Conservation (phyloP, 1,140 invertebrate species). For the Drosophila sechellia region DNA sequence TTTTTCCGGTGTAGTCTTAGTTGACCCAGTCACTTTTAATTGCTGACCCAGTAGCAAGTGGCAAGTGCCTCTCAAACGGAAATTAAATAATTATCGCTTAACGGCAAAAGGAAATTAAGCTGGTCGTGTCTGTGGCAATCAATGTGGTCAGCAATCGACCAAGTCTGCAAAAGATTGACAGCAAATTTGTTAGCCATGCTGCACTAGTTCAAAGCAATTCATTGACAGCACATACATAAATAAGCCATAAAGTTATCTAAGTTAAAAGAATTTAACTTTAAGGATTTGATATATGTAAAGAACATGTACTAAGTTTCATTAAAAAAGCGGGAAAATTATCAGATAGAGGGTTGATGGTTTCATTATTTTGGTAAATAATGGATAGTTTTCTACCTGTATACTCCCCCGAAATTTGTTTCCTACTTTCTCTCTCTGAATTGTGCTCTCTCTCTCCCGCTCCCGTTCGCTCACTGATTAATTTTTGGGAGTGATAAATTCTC, state of each 20-base stretch:
- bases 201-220: neutral
- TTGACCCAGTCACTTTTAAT: conserved; percentile 11
- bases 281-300: too few relatives aligned
- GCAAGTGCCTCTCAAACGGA: conserved; percentile 37
- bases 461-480: conserved; percentile 7
- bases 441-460: neutral
- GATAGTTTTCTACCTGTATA: conserved; percentile 55
- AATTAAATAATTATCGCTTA: conserved; percentile 29
- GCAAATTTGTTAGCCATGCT: neutral
- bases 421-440: neutral
- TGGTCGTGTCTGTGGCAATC: conserved; percentile 19
- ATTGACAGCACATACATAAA: neutral
- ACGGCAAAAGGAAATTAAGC: conserved; percentile 27
- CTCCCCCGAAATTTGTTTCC: conserved; percentile 4
- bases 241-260: neutral
- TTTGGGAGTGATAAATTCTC: conserved; percentile 9
- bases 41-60: conserved; percentile 32
- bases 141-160: conserved; percentile 9
- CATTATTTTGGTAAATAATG: conserved; percentile 20
- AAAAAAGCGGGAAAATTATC: neutral
- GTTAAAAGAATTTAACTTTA: neutral
- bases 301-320: too few relatives aligned
- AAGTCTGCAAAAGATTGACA: neutral
- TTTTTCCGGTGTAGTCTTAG: conserved; percentile 3
- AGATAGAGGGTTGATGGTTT: conserved; percentile 8